Evolutionary conservation across 2,888 invertebrate genomes (phyloP).

Genomic region (Unio pictorum): DNA sequence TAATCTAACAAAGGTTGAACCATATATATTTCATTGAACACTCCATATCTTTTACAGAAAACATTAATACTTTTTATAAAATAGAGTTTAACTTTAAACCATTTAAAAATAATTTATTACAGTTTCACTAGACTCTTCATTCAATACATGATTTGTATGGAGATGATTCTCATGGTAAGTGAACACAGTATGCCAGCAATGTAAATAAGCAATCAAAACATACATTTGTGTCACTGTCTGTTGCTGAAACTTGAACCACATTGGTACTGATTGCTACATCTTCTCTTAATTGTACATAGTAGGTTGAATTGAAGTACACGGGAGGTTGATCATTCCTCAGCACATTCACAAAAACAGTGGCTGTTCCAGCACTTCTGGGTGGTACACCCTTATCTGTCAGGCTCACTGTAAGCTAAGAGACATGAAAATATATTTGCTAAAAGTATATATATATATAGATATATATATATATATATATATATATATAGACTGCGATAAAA

Average conservation of each 20-base stretch:
- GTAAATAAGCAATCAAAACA: conserved; percentile 12
- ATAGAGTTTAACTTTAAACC: too few relatives aligned
- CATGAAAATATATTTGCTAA: not conserved
- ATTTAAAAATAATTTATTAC: too few relatives aligned
- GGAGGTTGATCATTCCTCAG: conserved; percentile 44
- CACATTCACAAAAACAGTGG: conserved; percentile 43
- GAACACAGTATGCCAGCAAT: not conserved
- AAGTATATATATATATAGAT: not conserved
- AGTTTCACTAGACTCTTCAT: too few relatives aligned
- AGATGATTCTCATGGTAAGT: too few relatives aligned
- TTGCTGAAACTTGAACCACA: conserved; percentile 40
- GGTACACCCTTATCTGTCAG: conserved; percentile 41
- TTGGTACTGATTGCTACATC: conserved; percentile 8
- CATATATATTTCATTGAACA: too few relatives aligned
- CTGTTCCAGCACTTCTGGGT: conserved; percentile 4
- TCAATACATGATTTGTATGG: too few relatives aligned
- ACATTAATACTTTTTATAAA: too few relatives aligned
- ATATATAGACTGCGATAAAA: too few relatives aligned
- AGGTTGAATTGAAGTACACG: conserved; percentile 28
- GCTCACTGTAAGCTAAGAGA: conserved; percentile 40
- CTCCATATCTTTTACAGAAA: too few relatives aligned
- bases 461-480: too few relatives aligned
- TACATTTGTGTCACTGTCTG: conserved; percentile 45
- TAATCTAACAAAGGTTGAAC: too few relatives aligned
- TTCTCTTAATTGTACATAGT: conserved; percentile 31